A percentile compares a stretch with the other conserved stretches of the same genome.
Evolutionary conservation across 2,888 invertebrate genomes (phyloP).

Genomic region (Athalia cordata): DNA sequence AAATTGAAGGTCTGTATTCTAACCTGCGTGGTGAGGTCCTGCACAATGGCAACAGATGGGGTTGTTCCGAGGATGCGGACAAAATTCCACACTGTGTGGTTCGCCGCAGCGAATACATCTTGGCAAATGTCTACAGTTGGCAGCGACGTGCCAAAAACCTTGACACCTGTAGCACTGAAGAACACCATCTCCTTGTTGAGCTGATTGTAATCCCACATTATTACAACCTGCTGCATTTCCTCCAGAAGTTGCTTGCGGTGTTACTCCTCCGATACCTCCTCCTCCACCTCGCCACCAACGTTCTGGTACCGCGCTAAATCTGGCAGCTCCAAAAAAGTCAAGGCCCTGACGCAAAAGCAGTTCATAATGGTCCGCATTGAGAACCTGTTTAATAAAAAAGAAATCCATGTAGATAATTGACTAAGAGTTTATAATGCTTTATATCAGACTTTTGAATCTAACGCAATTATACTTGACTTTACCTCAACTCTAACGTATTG

Average conservation of each 20-base stretch:
- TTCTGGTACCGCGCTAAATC: conserved; percentile 72
- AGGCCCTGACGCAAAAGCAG: conserved; percentile 73
- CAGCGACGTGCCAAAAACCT: conserved; percentile 77
- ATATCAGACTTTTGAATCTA: background rate
- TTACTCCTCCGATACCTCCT: conserved; percentile 46
- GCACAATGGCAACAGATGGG: conserved; percentile 76
- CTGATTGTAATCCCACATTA: conserved; percentile 49
- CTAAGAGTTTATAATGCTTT: background rate
- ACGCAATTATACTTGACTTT: conserved; percentile 31
- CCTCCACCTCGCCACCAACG: conserved; percentile 64
- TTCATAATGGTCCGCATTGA: conserved; percentile 73
- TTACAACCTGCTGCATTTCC: conserved; percentile 51
- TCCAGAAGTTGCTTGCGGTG: conserved; percentile 48
- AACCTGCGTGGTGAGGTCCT: conserved; percentile 76
- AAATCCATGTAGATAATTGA: background rate
- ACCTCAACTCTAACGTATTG: conserved; percentile 73
- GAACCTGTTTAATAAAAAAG: conserved; percentile 64
- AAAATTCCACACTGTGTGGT: conserved; percentile 75
- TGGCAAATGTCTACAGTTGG: conserved; percentile 72
- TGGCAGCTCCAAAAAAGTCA: conserved; percentile 74
- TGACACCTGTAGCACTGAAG: conserved; percentile 76
- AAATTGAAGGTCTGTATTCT: conserved; percentile 4
- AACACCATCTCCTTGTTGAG: conserved; percentile 70
- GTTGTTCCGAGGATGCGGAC: conserved; percentile 73
- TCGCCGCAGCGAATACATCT: conserved; percentile 76